These are phyloP conservation scores for Cassiopea andromeda DNA, from an alignment of 30 jellyfish, hydroid and myxozoan genomes.

Conservation along the genomic window DNA sequence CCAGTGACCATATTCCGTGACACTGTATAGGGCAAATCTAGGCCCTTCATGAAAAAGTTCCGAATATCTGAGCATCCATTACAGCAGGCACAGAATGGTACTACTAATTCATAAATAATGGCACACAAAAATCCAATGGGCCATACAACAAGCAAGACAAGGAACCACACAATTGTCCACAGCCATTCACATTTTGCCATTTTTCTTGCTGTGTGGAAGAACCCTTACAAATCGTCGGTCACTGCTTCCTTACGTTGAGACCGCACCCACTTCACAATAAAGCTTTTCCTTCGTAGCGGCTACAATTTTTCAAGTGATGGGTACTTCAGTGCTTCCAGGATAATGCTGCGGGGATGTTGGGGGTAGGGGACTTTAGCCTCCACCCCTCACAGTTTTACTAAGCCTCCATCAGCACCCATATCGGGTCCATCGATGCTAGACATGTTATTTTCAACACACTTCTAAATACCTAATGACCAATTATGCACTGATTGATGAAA, in stretches of 20 bases:
- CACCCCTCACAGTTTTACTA: no score
- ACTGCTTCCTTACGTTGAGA: background rate
- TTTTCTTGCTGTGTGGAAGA: background rate
- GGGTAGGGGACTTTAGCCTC: no score
- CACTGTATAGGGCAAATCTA: slow-evolving; percentile 85
- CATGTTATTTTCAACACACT: no score
- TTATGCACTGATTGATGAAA: no score
- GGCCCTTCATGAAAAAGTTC: slow-evolving; percentile 77
- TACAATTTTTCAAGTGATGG: background rate
- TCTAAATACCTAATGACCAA: no score
- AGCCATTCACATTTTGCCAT: slow-evolving; percentile 76
- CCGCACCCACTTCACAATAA: background rate
- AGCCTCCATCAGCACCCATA: no score
- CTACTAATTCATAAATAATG: slow-evolving; percentile 72
- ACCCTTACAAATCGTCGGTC: no score
- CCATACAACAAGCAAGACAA: slow-evolving; percentile 84
- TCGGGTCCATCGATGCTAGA: no score
- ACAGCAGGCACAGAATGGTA: slow-evolving; percentile 94
- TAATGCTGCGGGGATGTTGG: no score
- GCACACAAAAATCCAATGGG: slow-evolving; percentile 95
- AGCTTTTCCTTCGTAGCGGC: background rate
- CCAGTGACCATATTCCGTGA: slow-evolving; percentile 86
- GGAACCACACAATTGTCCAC: slow-evolving; percentile 92
- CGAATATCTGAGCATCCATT: slow-evolving; percentile 78
- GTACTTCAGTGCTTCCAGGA: background rate